Conservation (phyloP, 2,888 invertebrate genomes). For the Metopia argyrocephala region DNA sequence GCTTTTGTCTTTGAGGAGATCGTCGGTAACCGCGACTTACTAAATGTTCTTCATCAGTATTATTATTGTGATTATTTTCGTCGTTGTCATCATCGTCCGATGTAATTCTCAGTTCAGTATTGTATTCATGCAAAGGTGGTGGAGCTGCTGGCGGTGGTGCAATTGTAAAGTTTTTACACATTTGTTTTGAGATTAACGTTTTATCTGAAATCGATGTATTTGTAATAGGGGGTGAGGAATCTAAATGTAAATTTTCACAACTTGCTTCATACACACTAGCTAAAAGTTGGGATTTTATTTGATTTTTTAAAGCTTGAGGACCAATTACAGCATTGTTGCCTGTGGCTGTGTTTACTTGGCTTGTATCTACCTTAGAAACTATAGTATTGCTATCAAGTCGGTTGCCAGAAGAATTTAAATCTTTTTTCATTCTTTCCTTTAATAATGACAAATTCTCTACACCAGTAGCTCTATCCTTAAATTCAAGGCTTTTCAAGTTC, state of each 20-base stretch:
- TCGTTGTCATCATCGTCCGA: slow-evolving; percentile 65
- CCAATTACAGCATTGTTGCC: slow-evolving; percentile 44
- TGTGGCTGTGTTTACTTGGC: slow-evolving; percentile 11
- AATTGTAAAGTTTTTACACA: slow-evolving; percentile 47
- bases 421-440: slow-evolving; percentile 58
- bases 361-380: slow-evolving; percentile 36
- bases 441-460: slow-evolving; percentile 41
- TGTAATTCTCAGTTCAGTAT: slow-evolving; percentile 69
- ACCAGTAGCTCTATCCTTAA: slow-evolving; percentile 23
- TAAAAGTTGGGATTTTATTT: slow-evolving; percentile 77
- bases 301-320: slow-evolving; percentile 67
- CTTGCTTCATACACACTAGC: slow-evolving; percentile 79
- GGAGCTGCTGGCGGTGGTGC: slow-evolving; percentile 54
- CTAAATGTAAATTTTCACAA: slow-evolving; percentile 78
- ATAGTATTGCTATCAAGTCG: slow-evolving; percentile 40
- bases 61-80: slow-evolving; percentile 55
- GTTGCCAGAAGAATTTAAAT: slow-evolving; percentile 46
- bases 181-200: slow-evolving; percentile 42
- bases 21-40: slow-evolving; percentile 24
- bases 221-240: slow-evolving; percentile 68
- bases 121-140: slow-evolving; percentile 55
- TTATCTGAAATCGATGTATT: slow-evolving; percentile 39
- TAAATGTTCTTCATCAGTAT: slow-evolving; percentile 53
- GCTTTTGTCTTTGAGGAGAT: slow-evolving; percentile 30
- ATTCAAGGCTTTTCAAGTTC: slow-evolving; percentile 47